Percentiles rank a stretch among this genome's conserved stretches.
Conservation (phyloP, 2,797 vertebrate species). For the Zenarchopterus dispar region DNA sequence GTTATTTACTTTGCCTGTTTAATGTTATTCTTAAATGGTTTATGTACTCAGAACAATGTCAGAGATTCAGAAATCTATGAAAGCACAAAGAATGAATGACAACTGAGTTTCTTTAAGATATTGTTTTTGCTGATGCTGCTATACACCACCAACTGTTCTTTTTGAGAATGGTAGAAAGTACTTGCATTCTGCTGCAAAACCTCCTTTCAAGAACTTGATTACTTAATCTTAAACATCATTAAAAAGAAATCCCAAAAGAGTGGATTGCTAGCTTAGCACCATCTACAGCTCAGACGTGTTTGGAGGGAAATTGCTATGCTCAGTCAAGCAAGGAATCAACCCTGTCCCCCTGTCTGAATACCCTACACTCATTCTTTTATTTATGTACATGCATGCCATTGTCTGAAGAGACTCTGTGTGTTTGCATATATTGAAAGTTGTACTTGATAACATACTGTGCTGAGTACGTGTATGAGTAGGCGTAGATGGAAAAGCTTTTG, state of each 20-base stretch:
- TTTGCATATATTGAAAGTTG: conserved; percentile 12
- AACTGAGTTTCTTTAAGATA: too few relatives aligned
- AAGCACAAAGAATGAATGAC: too few relatives aligned
- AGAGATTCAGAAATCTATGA: too few relatives aligned
- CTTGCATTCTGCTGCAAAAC: too few relatives aligned
- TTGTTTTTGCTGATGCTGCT: too few relatives aligned
- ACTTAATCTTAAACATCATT: too few relatives aligned
- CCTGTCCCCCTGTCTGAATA: background rate
- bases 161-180: too few relatives aligned
- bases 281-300: background rate
- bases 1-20: too few relatives aligned
- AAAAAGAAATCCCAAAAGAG: background rate
- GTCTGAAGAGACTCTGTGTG: conserved; percentile 26
- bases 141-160: too few relatives aligned
- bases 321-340: background rate
- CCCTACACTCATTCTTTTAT: conserved; percentile 43
- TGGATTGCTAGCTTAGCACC: background rate
- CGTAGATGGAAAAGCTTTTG: conserved; percentile 16
- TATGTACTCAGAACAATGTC: too few relatives aligned
- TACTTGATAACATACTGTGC: conserved; percentile 12
- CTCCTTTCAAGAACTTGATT: too few relatives aligned
- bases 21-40: too few relatives aligned
- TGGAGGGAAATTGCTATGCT: background rate
- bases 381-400: conserved; percentile 27
- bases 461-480: background rate